Conservation (phyloP, 2,888 invertebrate genomes). For the Heliconius hortense region DNA sequence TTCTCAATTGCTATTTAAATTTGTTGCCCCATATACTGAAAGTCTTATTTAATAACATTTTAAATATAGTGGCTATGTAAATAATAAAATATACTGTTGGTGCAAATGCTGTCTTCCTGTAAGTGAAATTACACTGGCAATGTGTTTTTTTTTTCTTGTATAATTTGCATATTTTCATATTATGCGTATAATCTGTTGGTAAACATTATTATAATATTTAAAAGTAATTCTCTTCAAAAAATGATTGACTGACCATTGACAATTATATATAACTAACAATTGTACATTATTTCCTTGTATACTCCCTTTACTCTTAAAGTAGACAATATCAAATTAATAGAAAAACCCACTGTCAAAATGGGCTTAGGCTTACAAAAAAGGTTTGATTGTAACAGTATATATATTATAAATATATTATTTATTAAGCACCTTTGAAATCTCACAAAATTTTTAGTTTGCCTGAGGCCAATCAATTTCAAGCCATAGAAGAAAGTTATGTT, state of each 20-base stretch:
- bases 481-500: constrained; percentile 31
- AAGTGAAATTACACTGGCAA: too few relatives aligned
- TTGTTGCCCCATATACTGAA: too few relatives aligned
- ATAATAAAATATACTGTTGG: too few relatives aligned
- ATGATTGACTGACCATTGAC: too few relatives aligned
- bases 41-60: background rate
- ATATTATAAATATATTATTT: background rate
- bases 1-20: too few relatives aligned
- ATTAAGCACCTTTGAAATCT: constrained; percentile 48
- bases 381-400: background rate
- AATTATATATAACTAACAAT: background rate
- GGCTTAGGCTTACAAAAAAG: background rate
- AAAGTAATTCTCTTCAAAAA: too few relatives aligned
- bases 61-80: too few relatives aligned
- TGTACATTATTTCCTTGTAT: background rate
- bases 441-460: constrained; percentile 49
- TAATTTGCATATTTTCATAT: background rate
- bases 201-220: too few relatives aligned
- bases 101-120: too few relatives aligned
- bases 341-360: background rate
- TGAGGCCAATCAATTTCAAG: constrained; percentile 40
- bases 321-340: too few relatives aligned
- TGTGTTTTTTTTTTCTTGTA: too few relatives aligned
- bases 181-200: background rate
- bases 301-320: background rate